Evolutionary conservation across 2,888 invertebrate genomes (phyloP), one percentile per base, ranked within the genome.

Genomic region (Neoaliturus tenellus): DNA sequence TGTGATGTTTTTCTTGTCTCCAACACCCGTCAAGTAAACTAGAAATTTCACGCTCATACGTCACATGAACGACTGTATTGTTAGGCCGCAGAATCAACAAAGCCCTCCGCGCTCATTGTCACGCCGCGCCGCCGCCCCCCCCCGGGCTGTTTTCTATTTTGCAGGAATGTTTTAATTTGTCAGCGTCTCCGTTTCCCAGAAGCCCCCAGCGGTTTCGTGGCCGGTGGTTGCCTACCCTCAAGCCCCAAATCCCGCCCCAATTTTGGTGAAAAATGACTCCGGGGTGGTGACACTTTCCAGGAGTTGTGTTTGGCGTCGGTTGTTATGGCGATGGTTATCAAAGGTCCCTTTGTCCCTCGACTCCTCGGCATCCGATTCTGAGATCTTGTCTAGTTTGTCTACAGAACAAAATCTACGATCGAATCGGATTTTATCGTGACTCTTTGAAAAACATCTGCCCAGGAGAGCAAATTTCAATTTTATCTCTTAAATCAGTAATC

Each of bases 101-200:
- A 55, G 55, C 20, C 23, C 23, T 55, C 2, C 55, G 5, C 44
- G 35, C 35, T 35, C 14, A 48, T 48, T 55, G 20, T 55, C 55
- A 55, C 55, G 55, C 55, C 55, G 55, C 55, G n/a, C n/a, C n/a
- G n/a, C n/a, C n/a, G n/a, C n/a, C 39, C 39, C 39, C 39, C 6
- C 51, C 10, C 12, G 20, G 6, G 55, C 23, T 55, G 62, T 39
- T 35, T 71, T 35, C 17, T 39, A n/a, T 17, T 71, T 67, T 39
- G 71, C 31, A 35, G 71, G 71, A 71, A 35, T 17, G 41, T 35
- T 39, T 71, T 39, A 71, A 71, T 71, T 71, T 71, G 71, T 71
- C 71, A 71, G 41, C 35, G 71, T 71, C 20, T 20, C n/a, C 8
- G 6, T 14, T 71, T 71, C 71, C 23, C 35, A 20, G 71, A 71